Percentiles rank a stretch among this genome's conserved stretches.
phyloP scores from a whole-genome alignment of 1,140 invertebrate genomes.

The Yoshiicerus persimilis region DNA sequence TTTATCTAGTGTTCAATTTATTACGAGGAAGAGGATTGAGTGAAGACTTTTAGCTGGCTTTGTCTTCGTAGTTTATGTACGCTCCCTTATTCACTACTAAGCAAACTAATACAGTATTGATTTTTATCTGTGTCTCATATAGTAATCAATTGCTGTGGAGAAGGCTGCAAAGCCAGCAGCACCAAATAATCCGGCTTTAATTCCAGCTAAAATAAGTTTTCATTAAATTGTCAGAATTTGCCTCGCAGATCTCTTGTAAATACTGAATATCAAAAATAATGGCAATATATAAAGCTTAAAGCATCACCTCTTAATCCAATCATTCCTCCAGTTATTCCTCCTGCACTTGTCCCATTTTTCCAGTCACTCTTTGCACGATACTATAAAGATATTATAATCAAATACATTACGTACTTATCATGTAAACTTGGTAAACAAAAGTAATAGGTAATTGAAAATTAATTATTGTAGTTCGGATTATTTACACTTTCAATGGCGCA shows the following conservation, averaged over 20 bases:
- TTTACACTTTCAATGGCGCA: constrained; percentile 86
- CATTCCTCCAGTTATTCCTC: constrained; percentile 89
- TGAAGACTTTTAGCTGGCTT: too few species aligned
- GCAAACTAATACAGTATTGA: too few species aligned
- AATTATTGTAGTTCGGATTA: constrained; percentile 22
- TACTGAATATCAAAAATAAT: background rate
- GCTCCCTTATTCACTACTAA: too few species aligned
- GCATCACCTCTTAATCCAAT: constrained; percentile 84
- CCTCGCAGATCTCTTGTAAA: background rate
- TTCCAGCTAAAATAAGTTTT: constrained; percentile 69
- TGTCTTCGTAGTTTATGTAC: too few species aligned
- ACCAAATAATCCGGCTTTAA: constrained; percentile 87
- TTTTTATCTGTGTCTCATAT: constrained; percentile 70
- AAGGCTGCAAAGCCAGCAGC: constrained; percentile 94
- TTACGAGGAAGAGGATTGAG: too few species aligned
- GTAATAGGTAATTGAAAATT: background rate
- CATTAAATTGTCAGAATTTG: background rate
- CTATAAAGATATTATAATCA: constrained; percentile 56
- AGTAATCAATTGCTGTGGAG: constrained; percentile 93
- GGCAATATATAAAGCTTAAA: background rate
- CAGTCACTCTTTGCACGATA: constrained; percentile 91
- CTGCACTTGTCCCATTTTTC: constrained; percentile 93
- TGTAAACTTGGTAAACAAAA: background rate
- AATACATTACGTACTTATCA: background rate
- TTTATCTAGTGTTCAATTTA: too few species aligned